Base-by-base conservation (phyloP, 2,888 invertebrate genomes). In the Microplitis manilae region DNA sequence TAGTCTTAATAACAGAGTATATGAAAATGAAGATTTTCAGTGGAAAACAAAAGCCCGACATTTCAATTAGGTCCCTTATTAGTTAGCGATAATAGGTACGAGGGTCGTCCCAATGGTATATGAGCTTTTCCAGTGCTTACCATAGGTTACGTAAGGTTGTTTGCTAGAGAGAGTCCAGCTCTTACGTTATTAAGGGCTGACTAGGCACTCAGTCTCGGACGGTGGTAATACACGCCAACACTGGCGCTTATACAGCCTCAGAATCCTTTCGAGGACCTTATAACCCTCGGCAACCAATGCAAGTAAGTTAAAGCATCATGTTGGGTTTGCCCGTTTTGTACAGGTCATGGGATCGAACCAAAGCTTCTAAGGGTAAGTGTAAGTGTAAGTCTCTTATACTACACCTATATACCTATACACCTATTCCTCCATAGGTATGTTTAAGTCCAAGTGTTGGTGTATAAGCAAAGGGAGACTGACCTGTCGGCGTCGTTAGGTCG, bases 111-210 rank as follows among this genome's bases (percentile, higher is more conserved):
- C 9, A 38, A 67, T 40, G 38, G 39, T 40, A 61, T 62, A 72
- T 76, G 76, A 79, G 87, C 87, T 87, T 87, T 50, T 87, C 83
- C 83, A 86, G 86, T 86, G 87, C 88, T 89, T 88, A 89, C 86
- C 83, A 84, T 85, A 83, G 85, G 84, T 85, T 86, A 84, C 83
- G 85, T 84, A 83, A 80, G 85, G 82, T 87, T 90, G 89, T 90
- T 89, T 90, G 89, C 87, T 82, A 81, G 85, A 8, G 85, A 8
- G 50, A 86, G 87, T 87, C 86, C 86, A 81, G 87, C 90, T 89
- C 88, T 89, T 87, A 89, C 85, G 87, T 87, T 89, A 89, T 89
- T 88, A 87, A 87, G 89, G 87, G 88, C 88, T 89, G 88, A 89
- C 88, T 88, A 87, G 87, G 87, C 87, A 88, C 86, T 87, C 85